phyloP scores from a whole-genome alignment of 2,113 vertebrate species.

The Elaphurus davidianus region DNA sequence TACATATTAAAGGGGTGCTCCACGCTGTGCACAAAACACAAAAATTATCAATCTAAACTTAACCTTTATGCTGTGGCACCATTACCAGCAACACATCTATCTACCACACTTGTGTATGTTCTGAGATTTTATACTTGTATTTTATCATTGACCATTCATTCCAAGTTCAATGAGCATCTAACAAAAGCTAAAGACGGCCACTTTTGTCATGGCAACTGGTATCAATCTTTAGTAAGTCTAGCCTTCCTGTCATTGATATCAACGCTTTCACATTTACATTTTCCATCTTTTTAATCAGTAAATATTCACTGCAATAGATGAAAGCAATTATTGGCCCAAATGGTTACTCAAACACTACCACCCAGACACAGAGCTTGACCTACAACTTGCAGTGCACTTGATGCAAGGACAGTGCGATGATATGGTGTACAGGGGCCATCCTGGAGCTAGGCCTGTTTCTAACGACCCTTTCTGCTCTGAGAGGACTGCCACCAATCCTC shows the following conservation, averaged over 20 bases:
- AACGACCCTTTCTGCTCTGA: not conserved
- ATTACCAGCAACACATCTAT: not conserved
- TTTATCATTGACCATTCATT: not conserved
- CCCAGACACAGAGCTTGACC: not conserved
- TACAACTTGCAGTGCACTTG: not conserved
- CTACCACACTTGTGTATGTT: not conserved
- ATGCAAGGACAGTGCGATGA: not conserved
- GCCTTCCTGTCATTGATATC: not conserved
- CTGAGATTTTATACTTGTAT: not conserved
- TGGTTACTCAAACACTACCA: not conserved
- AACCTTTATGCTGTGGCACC: not conserved
- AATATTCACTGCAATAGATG: not conserved
- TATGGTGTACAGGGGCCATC: not conserved
- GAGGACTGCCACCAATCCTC: not conserved
- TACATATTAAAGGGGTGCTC: not conserved
- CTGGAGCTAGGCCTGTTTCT: not conserved
- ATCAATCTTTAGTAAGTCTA: not conserved
- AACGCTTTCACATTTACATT: not conserved
- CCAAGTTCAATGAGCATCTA: not conserved
- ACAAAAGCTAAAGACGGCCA: not conserved
- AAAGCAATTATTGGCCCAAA: not conserved
- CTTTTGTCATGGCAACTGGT: not conserved
- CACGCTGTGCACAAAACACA: not conserved
- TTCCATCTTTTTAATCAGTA: not conserved
- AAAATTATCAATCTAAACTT: not conserved